Evolutionary conservation across 1,140 invertebrate species (phyloP), one percentile per base, ranked within the genome.

Genomic region (Monomorium pharaonis): DNA sequence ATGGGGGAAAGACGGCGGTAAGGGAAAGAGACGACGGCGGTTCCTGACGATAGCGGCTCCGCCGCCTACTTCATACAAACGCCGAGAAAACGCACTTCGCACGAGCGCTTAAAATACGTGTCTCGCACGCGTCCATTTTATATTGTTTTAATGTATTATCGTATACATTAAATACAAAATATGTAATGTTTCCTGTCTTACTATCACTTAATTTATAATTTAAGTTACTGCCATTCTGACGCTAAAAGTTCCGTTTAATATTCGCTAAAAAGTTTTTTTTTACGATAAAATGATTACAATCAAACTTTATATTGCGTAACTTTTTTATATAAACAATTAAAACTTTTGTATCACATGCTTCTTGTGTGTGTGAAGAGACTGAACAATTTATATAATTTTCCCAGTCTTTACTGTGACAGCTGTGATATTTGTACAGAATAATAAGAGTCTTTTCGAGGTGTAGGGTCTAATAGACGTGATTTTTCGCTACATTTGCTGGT

Each of bases 401-500:
- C 1, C 2, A 27, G 37, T 9, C 42, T 78, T 37, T 37, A 54
- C 33, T 18, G 33, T 27, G 16, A 56, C 54, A 49, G 30, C 30
- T 21, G 62, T 54, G 44, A 51, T 51, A 54, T 69, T 69, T 69
- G 24, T 49, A 49, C n/a, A 42, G 21, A 56, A 24, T n/a, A 27
- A 18, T n/a, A 27, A 18, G 6, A 69, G 30, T 27, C 27, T 63
- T 78, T 65, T 65, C n/a, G 30, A 21, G 30, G 49, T 33, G 54
- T 42, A 7, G 2, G 33, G 62, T 63, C 21, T 67, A 80, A 80
- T 27, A 30, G 47, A 27, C 33, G 77, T 54, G 88, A 92, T 92
- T 92, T 93, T 92, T 92, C 91, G 89, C 86, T 91, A 92, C 91
- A 91, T 92, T 92, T 91, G 70, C 87, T 88, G 30, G 86, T 83